Evolutionary conservation across 1,140 invertebrate species (phyloP), one percentile per base, ranked within the genome.

Genomic region (Papilio machaon): DNA sequence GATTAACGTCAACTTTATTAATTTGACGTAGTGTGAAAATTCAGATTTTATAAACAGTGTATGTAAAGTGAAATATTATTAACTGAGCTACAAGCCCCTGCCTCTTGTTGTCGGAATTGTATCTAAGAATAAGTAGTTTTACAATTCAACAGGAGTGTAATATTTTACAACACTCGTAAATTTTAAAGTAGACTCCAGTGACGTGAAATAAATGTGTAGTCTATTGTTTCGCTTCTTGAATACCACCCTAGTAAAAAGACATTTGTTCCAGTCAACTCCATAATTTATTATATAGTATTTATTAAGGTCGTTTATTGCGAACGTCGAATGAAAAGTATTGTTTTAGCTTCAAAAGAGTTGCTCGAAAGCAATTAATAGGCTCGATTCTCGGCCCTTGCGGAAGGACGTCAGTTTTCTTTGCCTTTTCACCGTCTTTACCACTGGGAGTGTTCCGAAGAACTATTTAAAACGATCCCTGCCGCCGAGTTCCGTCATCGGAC

Each of bases 201-300:
- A 70, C 64, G 38, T 38, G 64, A 70, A 70, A 70, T 70, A 70
- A 70, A 70, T 70, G 64, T 70, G 64, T 70, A 70, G 64, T 70
- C 64, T 70, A 70, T 70, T 70, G 64, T 70, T 70, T 70, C 64
- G 30, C 64, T 70, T 70, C 64, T 70, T 70, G 64, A 70, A 70
- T 70, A 35, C 64, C 13, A 30, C 30, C 30, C 30, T 70, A 70
- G 64, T 70, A 70, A 70, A 70, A 70, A 70, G 30, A 67, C 64
- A 70, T 70, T 70, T 70, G 64, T 70, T 70, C 64, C 8, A 70
- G 64, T 70, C 64, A 70, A 70, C 64, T 70, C 64, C 30, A 70
- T 70, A 70, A 70, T 70, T 70, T 70, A 70, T 70, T 70, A 70
- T 35, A 35, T 70, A 35, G 23, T 70, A 70, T 70, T 70, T 70